phyloP scores from a whole-genome alignment of 2,113 vertebrate genomes.

The Psilopogon haemacephalus region DNA sequence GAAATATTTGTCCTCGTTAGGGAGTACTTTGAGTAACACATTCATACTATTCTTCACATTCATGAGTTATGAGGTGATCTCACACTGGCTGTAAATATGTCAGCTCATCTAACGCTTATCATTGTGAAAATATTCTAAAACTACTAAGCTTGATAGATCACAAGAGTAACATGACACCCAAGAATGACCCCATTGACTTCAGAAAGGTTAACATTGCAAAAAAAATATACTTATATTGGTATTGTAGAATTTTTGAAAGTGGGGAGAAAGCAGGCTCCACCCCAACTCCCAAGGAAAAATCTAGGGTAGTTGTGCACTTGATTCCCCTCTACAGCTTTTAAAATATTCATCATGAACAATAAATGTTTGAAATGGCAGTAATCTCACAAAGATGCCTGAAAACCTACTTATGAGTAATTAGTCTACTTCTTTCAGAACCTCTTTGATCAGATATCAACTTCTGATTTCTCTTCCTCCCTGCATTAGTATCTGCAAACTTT shows the following conservation, averaged over 20 bases:
- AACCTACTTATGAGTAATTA: not conserved
- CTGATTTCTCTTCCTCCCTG: not conserved
- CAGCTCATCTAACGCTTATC: slow-evolving; percentile 68
- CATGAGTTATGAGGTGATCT: slow-evolving; percentile 71
- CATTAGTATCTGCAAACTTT: not conserved
- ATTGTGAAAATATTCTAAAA: slow-evolving; percentile 68
- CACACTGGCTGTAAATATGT: slow-evolving; percentile 67
- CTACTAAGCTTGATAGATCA: slow-evolving; percentile 37
- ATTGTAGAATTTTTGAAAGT: not conserved
- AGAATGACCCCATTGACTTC: slow-evolving; percentile 24
- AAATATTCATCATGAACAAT: not conserved
- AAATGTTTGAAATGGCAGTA: not conserved
- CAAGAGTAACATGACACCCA: slow-evolving; percentile 40
- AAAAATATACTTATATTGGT: slow-evolving; percentile 18
- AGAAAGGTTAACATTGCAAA: slow-evolving; percentile 28
- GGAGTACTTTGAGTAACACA: slow-evolving; percentile 60
- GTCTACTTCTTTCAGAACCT: not conserved
- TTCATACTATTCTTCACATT: slow-evolving; percentile 51
- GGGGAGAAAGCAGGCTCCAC: not conserved
- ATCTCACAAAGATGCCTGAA: not conserved
- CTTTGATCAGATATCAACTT: slow-evolving; percentile 19
- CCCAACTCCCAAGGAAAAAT: not conserved
- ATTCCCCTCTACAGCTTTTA: not conserved
- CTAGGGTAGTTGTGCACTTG: not conserved
- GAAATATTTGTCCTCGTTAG: slow-evolving; percentile 65